Base-by-base conservation (phyloP, 2,888 invertebrate genomes). In the Drosophila robusta region DNA sequence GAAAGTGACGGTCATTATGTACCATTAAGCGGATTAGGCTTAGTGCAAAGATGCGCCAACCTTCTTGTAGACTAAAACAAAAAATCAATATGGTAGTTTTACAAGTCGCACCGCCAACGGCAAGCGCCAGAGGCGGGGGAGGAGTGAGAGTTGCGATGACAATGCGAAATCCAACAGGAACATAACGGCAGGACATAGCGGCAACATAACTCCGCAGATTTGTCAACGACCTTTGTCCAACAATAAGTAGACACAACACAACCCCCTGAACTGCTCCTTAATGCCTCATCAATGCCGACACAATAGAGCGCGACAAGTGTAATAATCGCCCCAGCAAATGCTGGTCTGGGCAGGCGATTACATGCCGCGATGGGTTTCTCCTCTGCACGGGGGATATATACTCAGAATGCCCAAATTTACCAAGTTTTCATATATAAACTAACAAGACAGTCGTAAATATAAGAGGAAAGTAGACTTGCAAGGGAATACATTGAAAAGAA, bases 231-330 rank as follows among this genome's bases (percentile, higher is more conserved):
- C 55, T 65, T 64, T 57, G 45, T 22, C 32, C 8, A 46, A 22
- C 51, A 61, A 46, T 57, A 75, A 75, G 67, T 62, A 47, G 56
- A 62, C 56, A 46, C 42, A 57, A 62, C 46, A 34, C 38, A 72
- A 47, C 32, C 24, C 32, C 26, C 26, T 22, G 22, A n/a, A 12
- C 26, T 9, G 36, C n/a, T 29, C 11, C n/a, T 38, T 56, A 39
- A 39, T 46, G 24, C 24, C 11, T n/a, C 26, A 14, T 26, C 38
- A 47, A 34, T 41, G 12, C 47, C 4, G 7, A 51, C 42, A 67
- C 62, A 69, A 74, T 69, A 12, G 46, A 46, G 42, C 41, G 68
- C 57, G 70, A 74, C 64, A 74, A 74, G 70, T 73, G 72, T 56
- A 73, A 73, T 73, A 73, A 73, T 70, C 75, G 44, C 45, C 47